Base-by-base conservation (phyloP, 2,888 invertebrate species). In the Agrochola circellaris region DNA sequence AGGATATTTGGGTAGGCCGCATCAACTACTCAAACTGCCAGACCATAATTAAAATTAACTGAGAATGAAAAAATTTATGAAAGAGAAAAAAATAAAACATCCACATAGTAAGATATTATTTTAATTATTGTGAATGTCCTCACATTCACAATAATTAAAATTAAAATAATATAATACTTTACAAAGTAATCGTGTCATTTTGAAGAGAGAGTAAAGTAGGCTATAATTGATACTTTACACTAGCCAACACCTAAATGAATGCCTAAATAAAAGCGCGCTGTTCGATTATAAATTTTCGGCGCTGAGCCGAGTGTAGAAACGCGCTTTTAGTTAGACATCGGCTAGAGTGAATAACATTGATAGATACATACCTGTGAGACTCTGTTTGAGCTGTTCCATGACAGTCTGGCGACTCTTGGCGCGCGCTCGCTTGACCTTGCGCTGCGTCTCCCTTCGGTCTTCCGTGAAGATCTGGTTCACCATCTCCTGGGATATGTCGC, bases 391-490 rank as follows among this genome's bases (percentile, higher is more conserved):
- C 90, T 98, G 97, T 88, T 98, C 97, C 84, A 97, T 97, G 87
- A 98, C 98, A 66, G 97, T 97, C 89, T 97, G 97, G 2, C 97
- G 97, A 82, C 96, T 97, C 84, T 97, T 96, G 0, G 96, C 95
- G 84, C 97, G 96, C 64, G 97, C 92, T 87, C 97, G 96, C 92
- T 97, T 97, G 77, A 96, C 96, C 82, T 97, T 97, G 75, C 97
- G 97, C 67, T 95, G 96, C 9, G 94, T 94, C 82, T 97, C 97
- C 85, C 97, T 97, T 58, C 96, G 97, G 77, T 98, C 98, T 73
- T 98, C 97, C 11, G 93, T 95, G 92, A 98, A 98, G 89, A 98
- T 98, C 89, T 97, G 94, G 78, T 97, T 97, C 86, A 97, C 97
- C 94, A 98, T 97, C 83, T 97, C 97, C 85, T 97, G 97, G 0